Percentiles rank a stretch among this genome's conserved stretches.
phyloP scores from a whole-genome alignment of 92 coral and sea anemone species.

The Phenganax marumi region DNA sequence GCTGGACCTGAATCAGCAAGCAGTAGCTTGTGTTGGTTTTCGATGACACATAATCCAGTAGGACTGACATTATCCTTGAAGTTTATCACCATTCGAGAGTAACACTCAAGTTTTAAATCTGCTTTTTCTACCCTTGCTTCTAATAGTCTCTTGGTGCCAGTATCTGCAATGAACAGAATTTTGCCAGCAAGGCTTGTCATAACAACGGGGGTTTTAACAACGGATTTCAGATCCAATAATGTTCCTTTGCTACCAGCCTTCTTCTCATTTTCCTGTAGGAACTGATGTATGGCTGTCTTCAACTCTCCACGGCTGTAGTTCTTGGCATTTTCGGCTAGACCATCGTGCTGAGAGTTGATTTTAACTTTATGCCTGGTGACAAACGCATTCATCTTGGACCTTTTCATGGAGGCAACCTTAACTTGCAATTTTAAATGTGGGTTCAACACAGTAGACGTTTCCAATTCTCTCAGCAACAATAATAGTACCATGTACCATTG shows the following conservation, averaged over 20 bases:
- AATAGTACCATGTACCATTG: slow-evolving; percentile 50
- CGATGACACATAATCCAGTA: slow-evolving; percentile 41
- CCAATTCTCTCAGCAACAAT: slow-evolving; percentile 49
- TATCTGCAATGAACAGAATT: slow-evolving; percentile 18
- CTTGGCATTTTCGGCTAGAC: slow-evolving; percentile 3
- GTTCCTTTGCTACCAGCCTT: slow-evolving; percentile 41
- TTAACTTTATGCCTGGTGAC: slow-evolving; percentile 53
- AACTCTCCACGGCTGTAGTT: slow-evolving; percentile 46
- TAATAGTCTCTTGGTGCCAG: slow-evolving; percentile 42
- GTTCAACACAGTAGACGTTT: slow-evolving; percentile 29
- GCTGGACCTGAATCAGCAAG: slow-evolving; percentile 30
- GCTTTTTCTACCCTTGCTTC: slow-evolving; percentile 46
- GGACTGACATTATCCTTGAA: slow-evolving; percentile 42
- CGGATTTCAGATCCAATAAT: slow-evolving; percentile 44
- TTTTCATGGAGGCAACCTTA: slow-evolving; percentile 47
- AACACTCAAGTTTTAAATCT: slow-evolving; percentile 44
- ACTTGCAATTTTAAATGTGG: slow-evolving; percentile 33
- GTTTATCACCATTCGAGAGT: slow-evolving; percentile 30
- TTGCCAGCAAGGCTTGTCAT: slow-evolving; percentile 35
- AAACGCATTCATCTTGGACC: slow-evolving; percentile 54
- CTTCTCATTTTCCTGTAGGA: slow-evolving; percentile 44
- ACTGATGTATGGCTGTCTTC: slow-evolving; percentile 55
- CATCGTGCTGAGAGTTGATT: too few relatives aligned
- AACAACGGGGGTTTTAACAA: slow-evolving; percentile 43
- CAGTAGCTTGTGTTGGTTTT: slow-evolving; percentile 41